Evolutionary conservation across 2,797 vertebrate genomes (phyloP).

Genomic region (Enteromius afrohamiltoni): DNA sequence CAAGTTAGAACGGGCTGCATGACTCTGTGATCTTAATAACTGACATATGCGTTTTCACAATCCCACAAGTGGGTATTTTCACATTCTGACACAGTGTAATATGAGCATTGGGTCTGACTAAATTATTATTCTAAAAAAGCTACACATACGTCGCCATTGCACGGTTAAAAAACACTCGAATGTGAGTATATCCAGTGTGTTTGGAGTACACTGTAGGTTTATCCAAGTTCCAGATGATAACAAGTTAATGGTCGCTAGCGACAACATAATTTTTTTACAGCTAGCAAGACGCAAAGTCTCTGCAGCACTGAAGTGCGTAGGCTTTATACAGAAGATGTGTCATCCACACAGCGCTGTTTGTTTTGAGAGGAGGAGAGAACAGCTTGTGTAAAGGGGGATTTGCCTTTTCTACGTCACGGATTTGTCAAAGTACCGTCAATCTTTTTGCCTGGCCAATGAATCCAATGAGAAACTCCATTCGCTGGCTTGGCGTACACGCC

Average conservation of each 20-base stretch:
- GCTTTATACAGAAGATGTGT: constrained; percentile 41
- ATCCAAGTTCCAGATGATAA: not conserved
- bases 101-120: not conserved
- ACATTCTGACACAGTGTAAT: not conserved
- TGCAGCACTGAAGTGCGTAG: constrained; percentile 20
- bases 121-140: not conserved
- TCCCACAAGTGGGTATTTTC: not conserved
- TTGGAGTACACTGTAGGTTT: not conserved
- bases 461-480: constrained; percentile 73
- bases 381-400: constrained; percentile 52
- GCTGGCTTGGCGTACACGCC: constrained; percentile 68
- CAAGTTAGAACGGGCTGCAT: constrained; percentile 37
- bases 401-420: not conserved
- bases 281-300: constrained; percentile 4
- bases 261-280: not conserved
- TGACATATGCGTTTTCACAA: not conserved
- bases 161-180: not conserved
- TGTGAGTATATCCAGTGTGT: not conserved
- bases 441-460: constrained; percentile 76
- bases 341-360: constrained; percentile 67
- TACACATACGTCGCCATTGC: not conserved
- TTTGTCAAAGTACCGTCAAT: constrained; percentile 67
- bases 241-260: not conserved
- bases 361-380: constrained; percentile 77
- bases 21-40: not conserved